These are phyloP conservation scores for Formica exsecta DNA, from an alignment of 1,140 invertebrate genomes.

Conservation along the genomic window DNA sequence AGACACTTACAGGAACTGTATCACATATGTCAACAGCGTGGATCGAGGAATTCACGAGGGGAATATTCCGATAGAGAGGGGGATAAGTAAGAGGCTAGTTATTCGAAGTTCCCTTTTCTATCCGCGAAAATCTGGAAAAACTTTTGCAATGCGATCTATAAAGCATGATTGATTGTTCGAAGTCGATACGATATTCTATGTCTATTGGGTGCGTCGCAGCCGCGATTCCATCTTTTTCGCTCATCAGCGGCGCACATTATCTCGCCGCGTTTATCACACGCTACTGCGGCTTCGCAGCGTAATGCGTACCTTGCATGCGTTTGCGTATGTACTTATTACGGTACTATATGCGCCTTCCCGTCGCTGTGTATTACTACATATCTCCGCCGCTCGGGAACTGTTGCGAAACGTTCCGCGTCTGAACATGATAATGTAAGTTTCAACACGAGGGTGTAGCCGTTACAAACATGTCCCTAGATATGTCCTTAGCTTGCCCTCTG, in stretches of 20 bases:
- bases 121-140: constrained; percentile 2
- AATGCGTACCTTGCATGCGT: neutral
- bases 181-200: neutral
- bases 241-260: constrained; percentile 51
- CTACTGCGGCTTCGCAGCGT: neutral
- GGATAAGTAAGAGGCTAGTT: constrained; percentile 6
- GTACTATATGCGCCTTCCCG: neutral
- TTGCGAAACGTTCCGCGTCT: constrained; percentile 74
- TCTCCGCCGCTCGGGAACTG: constrained; percentile 47
- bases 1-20: constrained; percentile 53
- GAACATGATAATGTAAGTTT: constrained; percentile 72
- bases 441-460: constrained; percentile 49
- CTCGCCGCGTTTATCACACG: constrained; percentile 26
- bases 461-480: constrained; percentile 47
- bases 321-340: constrained; percentile 12
- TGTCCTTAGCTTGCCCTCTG: constrained; percentile 7
- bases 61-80: neutral
- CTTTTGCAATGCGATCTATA: neutral
- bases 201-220: neutral
- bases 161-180: neutral
- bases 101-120: neutral
- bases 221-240: constrained; percentile 5
- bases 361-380: constrained; percentile 16
- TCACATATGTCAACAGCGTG: constrained; percentile 40
- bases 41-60: constrained; percentile 35